These are phyloP conservation scores for Masticophis lateralis DNA, from an alignment of 2,797 vertebrate genomes.

Conservation along the genomic window DNA sequence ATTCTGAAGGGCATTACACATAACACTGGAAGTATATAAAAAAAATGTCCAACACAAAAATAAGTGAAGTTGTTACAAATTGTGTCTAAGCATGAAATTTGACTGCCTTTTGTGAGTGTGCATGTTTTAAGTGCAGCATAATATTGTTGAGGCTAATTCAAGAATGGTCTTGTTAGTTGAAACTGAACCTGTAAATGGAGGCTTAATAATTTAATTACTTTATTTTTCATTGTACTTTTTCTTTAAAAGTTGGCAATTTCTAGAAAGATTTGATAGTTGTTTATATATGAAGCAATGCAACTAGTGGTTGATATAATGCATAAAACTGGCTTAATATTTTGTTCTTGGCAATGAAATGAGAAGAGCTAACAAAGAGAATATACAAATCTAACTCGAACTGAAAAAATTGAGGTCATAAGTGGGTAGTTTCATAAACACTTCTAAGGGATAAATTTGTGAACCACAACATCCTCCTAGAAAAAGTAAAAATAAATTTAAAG, in stretches of 20 bases:
- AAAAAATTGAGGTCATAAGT: conserved; percentile 74
- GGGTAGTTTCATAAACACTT: conserved; percentile 76
- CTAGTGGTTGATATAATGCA: conserved; percentile 33
- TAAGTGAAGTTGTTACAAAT: neutral
- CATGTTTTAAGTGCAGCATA: neutral
- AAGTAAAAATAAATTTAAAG: conserved; percentile 52
- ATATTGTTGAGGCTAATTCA: neutral
- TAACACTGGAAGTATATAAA: neutral
- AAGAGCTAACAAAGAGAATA: conserved; percentile 63
- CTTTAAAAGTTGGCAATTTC: conserved; percentile 9
- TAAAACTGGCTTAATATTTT: conserved; percentile 60
- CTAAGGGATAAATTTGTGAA: conserved; percentile 57
- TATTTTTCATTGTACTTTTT: neutral
- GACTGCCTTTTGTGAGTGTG: neutral
- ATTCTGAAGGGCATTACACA: neutral
- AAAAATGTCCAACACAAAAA: neutral
- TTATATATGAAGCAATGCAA: conserved; percentile 64
- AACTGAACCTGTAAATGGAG: neutral
- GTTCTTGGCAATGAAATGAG: conserved; percentile 64
- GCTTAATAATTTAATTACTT: neutral
- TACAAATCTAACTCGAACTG: conserved; percentile 73
- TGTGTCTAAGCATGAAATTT: neutral
- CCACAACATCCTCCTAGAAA: conserved; percentile 26
- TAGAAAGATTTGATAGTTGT: conserved; percentile 56
- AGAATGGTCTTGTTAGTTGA: neutral